phyloP scores from a whole-genome alignment of 2,888 invertebrate genomes.

The Dynastes hyllus region DNA sequence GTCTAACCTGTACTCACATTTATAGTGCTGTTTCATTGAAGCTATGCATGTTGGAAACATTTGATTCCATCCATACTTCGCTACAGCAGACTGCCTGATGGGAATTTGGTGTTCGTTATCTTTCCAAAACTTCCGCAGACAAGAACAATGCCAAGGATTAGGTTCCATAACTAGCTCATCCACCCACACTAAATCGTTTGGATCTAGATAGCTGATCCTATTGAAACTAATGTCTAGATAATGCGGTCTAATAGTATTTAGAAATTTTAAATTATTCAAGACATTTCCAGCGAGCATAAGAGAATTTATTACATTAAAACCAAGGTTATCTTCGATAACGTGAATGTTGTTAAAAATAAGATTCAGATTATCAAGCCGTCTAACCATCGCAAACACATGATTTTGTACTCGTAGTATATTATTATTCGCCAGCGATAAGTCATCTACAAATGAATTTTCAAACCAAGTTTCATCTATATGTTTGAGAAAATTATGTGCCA shows the following conservation, averaged over 20 bases:
- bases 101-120: background rate
- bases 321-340: conserved; percentile 13
- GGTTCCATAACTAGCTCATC: conserved; percentile 36
- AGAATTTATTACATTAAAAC: background rate
- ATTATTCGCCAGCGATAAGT: conserved; percentile 18
- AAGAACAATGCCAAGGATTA: conserved; percentile 43
- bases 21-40: background rate
- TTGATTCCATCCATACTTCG: background rate
- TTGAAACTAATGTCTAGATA: conserved; percentile 37
- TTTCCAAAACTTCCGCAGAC: conserved; percentile 23
- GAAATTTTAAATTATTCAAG: conserved; percentile 28
- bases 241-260: background rate
- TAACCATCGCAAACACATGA: conserved; percentile 5
- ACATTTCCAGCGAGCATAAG: conserved; percentile 24
- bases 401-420: conserved; percentile 18
- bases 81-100: background rate
- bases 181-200: background rate
- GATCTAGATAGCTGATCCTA: conserved; percentile 28
- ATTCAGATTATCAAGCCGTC: background rate
- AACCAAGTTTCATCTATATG: conserved; percentile 28
- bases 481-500: conserved; percentile 20
- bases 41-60: background rate
- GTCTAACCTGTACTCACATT: conserved; percentile 14
- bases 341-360: conserved; percentile 26
- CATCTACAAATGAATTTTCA: conserved; percentile 17